Evolutionary conservation across 2,113 vertebrate genomes (phyloP), one percentile per base, ranked within the genome.

Genomic region (Odontophorus gujanensis): DNA sequence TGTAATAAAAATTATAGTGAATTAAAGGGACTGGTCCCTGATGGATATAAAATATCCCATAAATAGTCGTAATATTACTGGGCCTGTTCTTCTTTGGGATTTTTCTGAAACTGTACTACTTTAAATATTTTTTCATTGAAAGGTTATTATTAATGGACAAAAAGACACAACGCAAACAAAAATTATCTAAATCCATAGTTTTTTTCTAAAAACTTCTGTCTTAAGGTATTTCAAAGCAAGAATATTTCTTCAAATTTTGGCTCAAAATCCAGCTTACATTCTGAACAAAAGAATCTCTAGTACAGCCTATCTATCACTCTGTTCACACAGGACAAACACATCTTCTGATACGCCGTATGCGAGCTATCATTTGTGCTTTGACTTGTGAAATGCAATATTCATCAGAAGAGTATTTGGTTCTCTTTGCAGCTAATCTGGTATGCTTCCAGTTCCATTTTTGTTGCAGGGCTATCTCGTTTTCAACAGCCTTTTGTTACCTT

Each of bases 191-290:
- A 85, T 83, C 78, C 50, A 16, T 66, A 87, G 53, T 40, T 85
- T 90, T 57, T 81, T 77, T 50, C 45, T 74, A n/a, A 85, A 78
- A 76, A 55, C 13, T 82, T 89, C 63, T 8, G 0, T 79, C 53
- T 85, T 84, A 21, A 87, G 36, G 38, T 48, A 34, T 79, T 82
- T 89, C 59, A 59, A 85, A 85, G 62, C 71, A 94, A 45, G 63
- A 74, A 66, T 77, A 82, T 80, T 91, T 92, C 78, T 85, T 91
- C 91, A 87, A 71, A 63, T 69, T 78, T 85, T 93, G 95, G 89
- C 81, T 89, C 79, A 80, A 89, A 93, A 77, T 89, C 63, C 47
- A 80, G n/a, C 40, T 91, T 77, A 19, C 26, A 18, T 83, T 90
- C 81, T 83, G 63, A 57, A 81, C 36, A 42, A 48, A 28, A 13